Evolutionary conservation across 2,888 invertebrate species (phyloP).

Genomic region (Baccha elongata): DNA sequence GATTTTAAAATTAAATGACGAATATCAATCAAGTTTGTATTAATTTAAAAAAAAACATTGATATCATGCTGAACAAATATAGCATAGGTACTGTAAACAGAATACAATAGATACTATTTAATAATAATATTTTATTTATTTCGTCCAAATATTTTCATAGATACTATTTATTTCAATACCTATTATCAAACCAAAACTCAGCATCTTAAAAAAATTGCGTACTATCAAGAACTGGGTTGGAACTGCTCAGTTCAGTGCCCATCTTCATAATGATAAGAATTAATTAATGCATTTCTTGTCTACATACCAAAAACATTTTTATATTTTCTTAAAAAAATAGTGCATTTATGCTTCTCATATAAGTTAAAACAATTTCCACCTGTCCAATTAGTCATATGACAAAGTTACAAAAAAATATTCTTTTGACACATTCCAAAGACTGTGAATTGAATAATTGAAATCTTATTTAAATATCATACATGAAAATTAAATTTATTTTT

Average conservation of each 20-base stretch:
- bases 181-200: too few species aligned
- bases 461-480: conserved; percentile 38
- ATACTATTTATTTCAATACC: too few species aligned
- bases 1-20: too few species aligned
- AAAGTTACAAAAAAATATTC: conserved; percentile 41
- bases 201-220: too few species aligned
- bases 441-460: conserved; percentile 34
- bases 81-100: too few species aligned
- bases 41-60: too few species aligned
- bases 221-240: conserved; percentile 37
- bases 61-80: too few species aligned
- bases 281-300: conserved; percentile 40
- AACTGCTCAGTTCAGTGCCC: conserved; percentile 22
- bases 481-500: conserved; percentile 45
- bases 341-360: conserved; percentile 9
- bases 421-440: conserved; percentile 70
- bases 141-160: too few species aligned
- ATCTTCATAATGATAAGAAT: conserved; percentile 19
- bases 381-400: conserved; percentile 74
- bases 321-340: background rate
- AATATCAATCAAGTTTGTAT: too few species aligned
- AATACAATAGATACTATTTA: too few species aligned
- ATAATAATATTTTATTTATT: too few species aligned
- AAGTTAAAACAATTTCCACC: conserved; percentile 68
- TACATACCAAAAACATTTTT: background rate